These are phyloP conservation scores for Pipistrellus nathusii DNA, from an alignment of 2,797 vertebrate genomes.

Conservation along the genomic window DNA sequence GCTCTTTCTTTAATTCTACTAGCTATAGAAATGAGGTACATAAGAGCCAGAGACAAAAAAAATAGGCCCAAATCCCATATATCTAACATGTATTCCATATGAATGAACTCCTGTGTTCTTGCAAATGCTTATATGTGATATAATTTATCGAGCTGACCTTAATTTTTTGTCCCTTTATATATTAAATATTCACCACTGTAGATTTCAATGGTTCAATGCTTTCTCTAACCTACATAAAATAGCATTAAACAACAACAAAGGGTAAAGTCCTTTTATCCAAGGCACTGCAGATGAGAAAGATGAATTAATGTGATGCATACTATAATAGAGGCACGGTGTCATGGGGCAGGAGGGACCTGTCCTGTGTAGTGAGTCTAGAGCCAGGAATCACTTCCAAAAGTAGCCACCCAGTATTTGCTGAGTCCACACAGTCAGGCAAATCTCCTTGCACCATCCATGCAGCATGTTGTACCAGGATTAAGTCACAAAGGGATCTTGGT, in stretches of 20 bases:
- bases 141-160: neutral
- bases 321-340: neutral
- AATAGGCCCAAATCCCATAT: neutral
- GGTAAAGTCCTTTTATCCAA: neutral
- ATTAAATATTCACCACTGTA: neutral
- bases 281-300: neutral
- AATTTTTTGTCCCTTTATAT: neutral
- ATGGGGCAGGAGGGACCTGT: no score
- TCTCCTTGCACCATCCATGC: neutral
- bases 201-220: neutral
- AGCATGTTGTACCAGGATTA: neutral
- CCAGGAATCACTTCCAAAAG: neutral
- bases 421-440: neutral
- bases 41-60: neutral
- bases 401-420: rapidly evolving
- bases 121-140: neutral
- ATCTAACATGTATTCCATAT: neutral
- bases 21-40: neutral
- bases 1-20: neutral
- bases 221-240: neutral
- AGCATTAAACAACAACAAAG: neutral
- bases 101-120: neutral
- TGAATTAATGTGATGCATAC: neutral
- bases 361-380: neutral
- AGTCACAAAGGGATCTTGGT: neutral